Base-by-base conservation (phyloP, 2,888 invertebrate species). In the Crocallis elinguaria region DNA sequence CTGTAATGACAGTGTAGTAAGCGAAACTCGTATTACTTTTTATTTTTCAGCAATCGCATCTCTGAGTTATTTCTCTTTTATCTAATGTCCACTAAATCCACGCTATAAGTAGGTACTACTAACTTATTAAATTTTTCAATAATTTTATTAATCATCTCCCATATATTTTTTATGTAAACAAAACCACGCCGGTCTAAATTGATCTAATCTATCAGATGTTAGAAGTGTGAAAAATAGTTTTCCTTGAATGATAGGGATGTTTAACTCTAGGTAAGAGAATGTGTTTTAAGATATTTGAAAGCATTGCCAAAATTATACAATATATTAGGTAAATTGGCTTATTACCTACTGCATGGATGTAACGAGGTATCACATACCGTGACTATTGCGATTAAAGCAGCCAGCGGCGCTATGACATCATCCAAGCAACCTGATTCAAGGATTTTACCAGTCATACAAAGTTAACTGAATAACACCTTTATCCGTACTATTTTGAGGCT, bases 331-430 rank as follows among this genome's bases (percentile, higher is more conserved):
- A 6, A 6, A 2, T 12, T 12, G 2, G n/a, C n/a, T n/a, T n/a
- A n/a, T n/a, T 12, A 36, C 12, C 11, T 6, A 11, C 11, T 1
- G 2, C 2, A 29, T 12, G 3, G 19, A 27, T 27, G n/a, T 27
- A n/a, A 3, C 2, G n/a, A n/a, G n/a, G n/a, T 7, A n/a, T n/a
- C 35, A 11, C 35, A 11, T 7, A 16, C 45, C 21, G 21, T 46
- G 17, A 27, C 38, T 39, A n/a, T 2, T 1, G 16, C 12, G 4
- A 21, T 2, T 50, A 30, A 30, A 21, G 37, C 21, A 44, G 49
- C 49, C 25, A 35, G 16, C 32, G 16, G 36, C 41, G 52, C 42
- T 60, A 76, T 81, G 82, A 81, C 82, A 78, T 80, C 82, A 81
- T 62, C 66, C 42, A 49, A 57, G 51, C 51, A 66, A 67, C 61